Conservation (phyloP, 2,888 invertebrate species). For the Rhogogaster chlorosoma region DNA sequence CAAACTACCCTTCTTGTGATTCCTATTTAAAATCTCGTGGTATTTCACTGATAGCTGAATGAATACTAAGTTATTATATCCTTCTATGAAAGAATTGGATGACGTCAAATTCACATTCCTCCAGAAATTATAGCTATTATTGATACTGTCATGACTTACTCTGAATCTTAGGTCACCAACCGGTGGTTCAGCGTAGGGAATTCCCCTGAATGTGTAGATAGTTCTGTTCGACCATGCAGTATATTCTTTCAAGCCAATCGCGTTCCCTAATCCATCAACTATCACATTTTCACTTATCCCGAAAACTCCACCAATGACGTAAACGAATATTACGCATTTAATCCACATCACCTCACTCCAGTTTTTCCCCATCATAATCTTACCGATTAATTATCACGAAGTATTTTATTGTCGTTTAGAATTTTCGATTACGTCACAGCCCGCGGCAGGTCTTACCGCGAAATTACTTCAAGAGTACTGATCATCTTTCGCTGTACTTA, state of each 20-base stretch:
- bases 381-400: not conserved
- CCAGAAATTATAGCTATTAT: not conserved
- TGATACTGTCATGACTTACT: not conserved
- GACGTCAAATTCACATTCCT: not conserved
- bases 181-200: conserved; percentile 31
- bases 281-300: not conserved
- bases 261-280: conserved; percentile 2
- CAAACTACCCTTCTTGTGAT: not conserved
- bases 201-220: conserved; percentile 21
- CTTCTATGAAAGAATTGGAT: not conserved
- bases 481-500: not conserved
- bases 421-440: not conserved
- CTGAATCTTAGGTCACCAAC: conserved; percentile 23
- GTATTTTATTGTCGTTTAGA: not conserved
- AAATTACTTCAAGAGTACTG: not conserved
- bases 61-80: not conserved
- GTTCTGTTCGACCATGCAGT: conserved; percentile 1
- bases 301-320: not conserved
- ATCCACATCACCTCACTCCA: not conserved
- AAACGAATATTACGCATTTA: not conserved
- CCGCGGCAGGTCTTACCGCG: not conserved
- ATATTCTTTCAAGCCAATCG: conserved; percentile 11
- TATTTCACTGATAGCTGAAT: not conserved
- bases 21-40: not conserved
- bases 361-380: not conserved